Base-by-base conservation (phyloP, 2,888 invertebrate genomes). In the Notodonta ziczac region DNA sequence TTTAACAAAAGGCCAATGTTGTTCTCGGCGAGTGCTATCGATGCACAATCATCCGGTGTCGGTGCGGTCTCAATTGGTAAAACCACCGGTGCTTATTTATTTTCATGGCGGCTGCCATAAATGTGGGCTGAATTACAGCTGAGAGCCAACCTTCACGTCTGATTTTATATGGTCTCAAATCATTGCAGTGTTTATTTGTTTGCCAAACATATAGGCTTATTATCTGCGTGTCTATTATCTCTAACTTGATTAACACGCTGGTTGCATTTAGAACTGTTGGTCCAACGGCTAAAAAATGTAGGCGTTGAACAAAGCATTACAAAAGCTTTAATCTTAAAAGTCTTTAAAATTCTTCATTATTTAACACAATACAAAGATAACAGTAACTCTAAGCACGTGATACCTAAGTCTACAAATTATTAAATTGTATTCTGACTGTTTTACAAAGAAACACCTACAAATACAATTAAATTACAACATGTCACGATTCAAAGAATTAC, bases 51-150 rank as follows among this genome's bases (percentile, higher is more conserved):
- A 77, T 82, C 82, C 83, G 83, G 70, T 71, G 65, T 64, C 63
- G 58, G 67, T 72, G 70, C 72, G 76, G 60, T 62, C 73, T 68
- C 73, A 82, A 80, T 82, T 79, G 74, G 67, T 72, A 67, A 78
- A 79, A 81, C 75, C 68, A 67, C 72, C 67, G 70, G 61, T 70
- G 75, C 61, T 65, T 75, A 78, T 78, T 77, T 78, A 76, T 73
- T 76, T 73, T 73, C 67, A 77, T 73, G 66, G 70, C 57, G 60
- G 59, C 56, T 57, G 14, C 42, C 62, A 61, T 59, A 68, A 62
- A 73, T 59, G 60, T 64, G 65, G 51, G 59, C 67, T 58, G 61
- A 63, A 71, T 65, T 72, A 61, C 61, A 24, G 56, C 16, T 16
- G 39, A 9, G 13, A 39, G 42, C 59, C 60, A 65, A 16, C 65